Evolutionary conservation across 2,797 vertebrate genomes (phyloP), one percentile per base, ranked within the genome.

Genomic region (Orientallactaga sibirica): DNA sequence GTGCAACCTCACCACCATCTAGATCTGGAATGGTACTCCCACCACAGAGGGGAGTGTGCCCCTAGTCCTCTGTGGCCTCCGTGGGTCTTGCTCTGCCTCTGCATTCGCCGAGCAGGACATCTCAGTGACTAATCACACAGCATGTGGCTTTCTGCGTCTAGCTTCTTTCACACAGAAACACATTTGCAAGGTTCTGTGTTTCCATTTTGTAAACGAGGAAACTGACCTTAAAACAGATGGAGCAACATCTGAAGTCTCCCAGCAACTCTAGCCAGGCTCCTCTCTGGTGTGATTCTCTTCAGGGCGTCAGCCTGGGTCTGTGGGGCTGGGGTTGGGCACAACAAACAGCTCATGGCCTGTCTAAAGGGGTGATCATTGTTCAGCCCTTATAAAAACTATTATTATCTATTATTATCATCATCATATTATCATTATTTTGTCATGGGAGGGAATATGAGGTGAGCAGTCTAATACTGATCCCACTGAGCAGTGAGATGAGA

Each of bases 71-170:
- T 16, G 52, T 66, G 15, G 2, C 41, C 71, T 2, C 29, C 2
- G 29, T 25, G 25, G 62, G 15, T 3, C 10, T 22, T 10, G 24
- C 48, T 4, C 3, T 68, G 61, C 52, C 48, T 1, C 0, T n/a
- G 37, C n/a, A 64, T 58, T 64, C 61, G 58, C 58, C 48, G 24
- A 0, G 41, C 37, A 55, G 73, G 48, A 24, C 12, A 61, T 73
- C 52, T 24, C 11, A 0, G 12, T 14, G 25, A 11, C 52, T 3
- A 12, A 18, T 20, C 7, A 14, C 5, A 10, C 3, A 22, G 14
- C 0, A 7, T 29, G 22, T 25, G 87, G 41, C 24, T 64, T 74
- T 70, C 37, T 25, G 27, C 22, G 41, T 62, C 58, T 89, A 84
- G 29, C 77, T 86, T 73, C 58, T 82, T 29, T 41, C 76, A 5